Base-by-base conservation (phyloP, 2,888 invertebrate species). In the Corbicula japonica region DNA sequence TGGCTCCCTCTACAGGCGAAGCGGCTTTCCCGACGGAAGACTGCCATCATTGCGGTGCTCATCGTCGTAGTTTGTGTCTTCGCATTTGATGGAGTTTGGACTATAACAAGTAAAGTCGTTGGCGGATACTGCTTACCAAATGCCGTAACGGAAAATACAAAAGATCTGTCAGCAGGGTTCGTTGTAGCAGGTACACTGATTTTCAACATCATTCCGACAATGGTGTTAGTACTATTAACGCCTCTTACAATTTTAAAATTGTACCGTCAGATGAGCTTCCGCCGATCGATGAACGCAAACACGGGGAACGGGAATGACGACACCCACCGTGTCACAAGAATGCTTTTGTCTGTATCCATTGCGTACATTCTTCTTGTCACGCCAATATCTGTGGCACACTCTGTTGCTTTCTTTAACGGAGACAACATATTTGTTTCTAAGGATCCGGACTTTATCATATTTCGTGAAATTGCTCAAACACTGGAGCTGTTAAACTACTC, bases 401-500 rank as follows among this genome's bases (percentile, higher is more conserved):
- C 85, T 2, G 61, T 87, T 8, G 83, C 84, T 23, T 84, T 85
- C 72, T 71, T 77, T 65, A 46, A 61, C 10, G 72, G 76, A 8
- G 60, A 82, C 8, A 80, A 84, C 50, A 82, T 88, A 8, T 89
- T 86, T 52, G 84, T 84, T 32, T 73, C 80, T 5, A 76, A 48
- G 8, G 66, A 72, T 28, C 69, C 73, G 2, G 44, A 58, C 2
- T 80, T 89, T 21, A 66, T 86, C 10, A 63, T 84, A 5, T 87
- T 85, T 38, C 79, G 87, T 3, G 86, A 88, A 38, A 63, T 87
- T 12, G 80, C 88, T 0, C 84, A 84, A 46, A 70, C 87, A 8
- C 56, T 86, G 21, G 88, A 89, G 52, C 86, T 85, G 23, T 56
- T 87, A 4, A 89, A 88, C 38, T 88, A 88, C 54, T 83, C 86